Base-by-base conservation (phyloP, 1,140 invertebrate genomes). In the Melipona quadrifasciata region DNA sequence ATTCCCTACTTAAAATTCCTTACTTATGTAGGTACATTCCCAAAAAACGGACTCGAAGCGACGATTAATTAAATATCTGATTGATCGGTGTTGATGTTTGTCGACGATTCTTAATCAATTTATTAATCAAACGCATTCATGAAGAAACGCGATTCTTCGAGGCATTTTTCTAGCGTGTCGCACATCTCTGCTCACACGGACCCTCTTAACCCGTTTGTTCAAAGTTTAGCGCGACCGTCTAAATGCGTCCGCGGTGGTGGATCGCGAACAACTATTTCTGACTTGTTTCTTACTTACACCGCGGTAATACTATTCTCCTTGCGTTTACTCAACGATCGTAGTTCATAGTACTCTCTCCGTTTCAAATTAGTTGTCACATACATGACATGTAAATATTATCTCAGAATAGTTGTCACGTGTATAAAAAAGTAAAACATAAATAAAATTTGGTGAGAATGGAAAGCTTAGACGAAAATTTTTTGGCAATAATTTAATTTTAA, bases 221-320 rank as follows among this genome's bases (percentile, higher is more conserved):
- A 71, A 86, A 83, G 64, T 88, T 86, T 88, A 87, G 84, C 84
- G 19, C 55, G 58, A 34, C 61, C 71, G 51, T 81, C 84, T 86
- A 86, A 86, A 86, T 83, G 34, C 80, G 80, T 88, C 39, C 58
- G 17, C n/a, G 58, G 53, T 57, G n/a, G 39, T 55, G 74, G 57
- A 82, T 86, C 80, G 76, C 80, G 76, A 82, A 88, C 80, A 58
- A 88, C 80, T 88, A 88, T 88, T 86, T 88, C 80, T 68, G 75
- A 34, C n/a, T 34, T 27, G 31, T 61, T 24, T 82, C 61, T 82
- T 39, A 58, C 77, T 16, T 53, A 27, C 21, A 12, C 17, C 6
- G 19, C 12, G 68, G 34, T 27, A 24, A 53, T 71, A 47, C n/a
- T 8, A 31, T 61, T 34, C 17, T 19, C 55, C 76, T 55, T 51